phyloP scores from a whole-genome alignment of 2,113 vertebrate genomes.

The Pseudorasbora parva region DNA sequence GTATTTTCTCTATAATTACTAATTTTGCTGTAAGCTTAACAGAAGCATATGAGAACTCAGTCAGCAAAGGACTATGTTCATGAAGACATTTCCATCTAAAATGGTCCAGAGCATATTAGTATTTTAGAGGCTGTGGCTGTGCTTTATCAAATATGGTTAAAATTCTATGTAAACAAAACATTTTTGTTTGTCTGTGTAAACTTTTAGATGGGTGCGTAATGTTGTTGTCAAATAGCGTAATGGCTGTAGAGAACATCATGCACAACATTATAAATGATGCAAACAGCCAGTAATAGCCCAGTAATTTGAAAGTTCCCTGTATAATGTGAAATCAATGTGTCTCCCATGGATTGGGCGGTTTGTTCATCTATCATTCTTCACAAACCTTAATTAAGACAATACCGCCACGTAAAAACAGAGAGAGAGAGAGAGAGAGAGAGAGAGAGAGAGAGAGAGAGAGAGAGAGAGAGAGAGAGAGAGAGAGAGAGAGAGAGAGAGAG shows the following conservation, averaged over 20 bases:
- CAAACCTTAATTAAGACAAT: constrained; percentile 69
- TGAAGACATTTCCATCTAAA: constrained; percentile 59
- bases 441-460: constrained; percentile 57
- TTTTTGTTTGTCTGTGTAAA: neutral
- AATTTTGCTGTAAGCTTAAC: constrained; percentile 76
- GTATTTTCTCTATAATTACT: constrained; percentile 77
- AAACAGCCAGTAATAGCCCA: constrained; percentile 52
- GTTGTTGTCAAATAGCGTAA: constrained; percentile 27
- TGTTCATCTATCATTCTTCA: constrained; percentile 63
- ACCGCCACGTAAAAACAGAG: constrained; percentile 57
- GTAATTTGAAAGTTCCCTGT: constrained; percentile 54
- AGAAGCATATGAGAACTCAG: constrained; percentile 71
- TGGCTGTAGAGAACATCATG: constrained; percentile 28
- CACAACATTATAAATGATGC: constrained; percentile 52
- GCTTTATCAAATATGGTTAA: constrained; percentile 1
- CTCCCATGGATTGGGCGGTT: constrained; percentile 54
- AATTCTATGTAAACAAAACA: neutral
- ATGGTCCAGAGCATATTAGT: constrained; percentile 26
- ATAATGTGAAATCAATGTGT: constrained; percentile 71
- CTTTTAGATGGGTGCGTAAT: neutral
- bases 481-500: constrained; percentile 57
- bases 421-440: constrained; percentile 54
- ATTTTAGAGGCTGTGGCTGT: constrained; percentile 31
- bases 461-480: constrained; percentile 58
- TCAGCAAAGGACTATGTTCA: constrained; percentile 69